A percentile compares a stretch with the other conserved stretches of the same genome.
These are phyloP conservation scores for Gambusia yucatana DNA, from an alignment of 2,797 vertebrate genomes.

Conservation along the genomic window DNA sequence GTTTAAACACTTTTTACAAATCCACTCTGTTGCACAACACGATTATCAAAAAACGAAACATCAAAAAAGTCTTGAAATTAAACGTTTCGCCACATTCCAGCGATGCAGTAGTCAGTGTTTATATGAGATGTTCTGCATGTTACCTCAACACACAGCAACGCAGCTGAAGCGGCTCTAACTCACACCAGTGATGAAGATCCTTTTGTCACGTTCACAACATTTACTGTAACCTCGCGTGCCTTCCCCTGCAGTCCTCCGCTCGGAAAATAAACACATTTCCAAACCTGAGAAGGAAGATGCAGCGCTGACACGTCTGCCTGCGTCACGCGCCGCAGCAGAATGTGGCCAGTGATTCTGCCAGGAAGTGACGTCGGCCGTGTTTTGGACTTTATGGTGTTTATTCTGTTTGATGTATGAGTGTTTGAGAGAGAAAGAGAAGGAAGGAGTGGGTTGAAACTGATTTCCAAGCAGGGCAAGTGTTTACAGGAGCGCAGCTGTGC, in stretches of 20 bases:
- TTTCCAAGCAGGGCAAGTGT: conserved; percentile 51
- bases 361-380: conserved; percentile 12
- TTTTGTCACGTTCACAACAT: conserved; percentile 1
- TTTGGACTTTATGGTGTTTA: conserved; percentile 60
- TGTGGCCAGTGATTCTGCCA: conserved; percentile 21
- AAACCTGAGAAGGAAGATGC: conserved; percentile 23
- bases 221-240: conserved; percentile 16
- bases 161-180: background rate
- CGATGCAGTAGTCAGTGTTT: background rate
- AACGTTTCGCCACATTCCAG: background rate
- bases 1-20: background rate
- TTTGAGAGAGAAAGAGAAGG: conserved; percentile 20
- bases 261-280: conserved; percentile 46
- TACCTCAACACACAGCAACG: background rate
- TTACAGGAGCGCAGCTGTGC: conserved; percentile 73
- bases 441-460: conserved; percentile 37
- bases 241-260: conserved; percentile 20
- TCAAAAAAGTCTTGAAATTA: background rate
- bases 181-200: background rate
- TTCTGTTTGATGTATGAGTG: conserved; percentile 32
- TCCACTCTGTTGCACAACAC: background rate
- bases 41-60: background rate
- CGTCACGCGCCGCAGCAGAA: conserved; percentile 39
- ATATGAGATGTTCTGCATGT: background rate
- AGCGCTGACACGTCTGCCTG: conserved; percentile 24